Evolutionary conservation across 2,113 vertebrate species (phyloP), one percentile per base, ranked within the genome.

Genomic region (Cinclus mexicanus): DNA sequence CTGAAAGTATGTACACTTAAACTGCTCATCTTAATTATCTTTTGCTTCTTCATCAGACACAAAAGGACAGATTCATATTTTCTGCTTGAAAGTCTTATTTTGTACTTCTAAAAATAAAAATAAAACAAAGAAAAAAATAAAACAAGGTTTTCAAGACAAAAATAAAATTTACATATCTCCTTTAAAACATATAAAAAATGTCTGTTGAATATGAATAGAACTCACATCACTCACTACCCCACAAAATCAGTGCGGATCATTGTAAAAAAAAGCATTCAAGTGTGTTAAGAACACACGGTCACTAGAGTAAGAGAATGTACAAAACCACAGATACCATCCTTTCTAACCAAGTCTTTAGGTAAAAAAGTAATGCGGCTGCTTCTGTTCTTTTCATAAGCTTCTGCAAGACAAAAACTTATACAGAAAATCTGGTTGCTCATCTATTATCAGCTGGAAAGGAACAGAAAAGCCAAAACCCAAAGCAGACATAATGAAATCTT

Each of bases 111-210:
- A n/a, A n/a, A 22, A 50, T 59, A 83, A 42, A 4, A 35, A 3
- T 0, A 35, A 26, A 70, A 4, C 6, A 70, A n/a, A 18, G 19
- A 55, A 69, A 79, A 50, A 3, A 35, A 5, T 0, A 25, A 26
- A 69, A 4, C 6, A 70, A 42, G 7, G 1, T 41, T 70, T 70
- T 29, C 41, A 59, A 92, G 53, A 49, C 24, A 44, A 37, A 60
- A 77, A 6, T 65, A 22, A 4, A 6, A 4, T 47, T 70, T 67
- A 4, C 11, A 33, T 9, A 20, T 22, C 5, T 90, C 9, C 6
- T 81, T 61, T 77, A 72, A 56, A 82, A 74, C 1, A 80, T 8
- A 47, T 19, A 52, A 78, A 57, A 56, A 23, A 11, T 2, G 1
- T 33, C 14, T 87, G 25, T 21, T 44, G 2, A 7, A 6, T 57